These are phyloP conservation scores for Diarsia mendica DNA, from an alignment of 2,888 invertebrate species.

Conservation along the genomic window DNA sequence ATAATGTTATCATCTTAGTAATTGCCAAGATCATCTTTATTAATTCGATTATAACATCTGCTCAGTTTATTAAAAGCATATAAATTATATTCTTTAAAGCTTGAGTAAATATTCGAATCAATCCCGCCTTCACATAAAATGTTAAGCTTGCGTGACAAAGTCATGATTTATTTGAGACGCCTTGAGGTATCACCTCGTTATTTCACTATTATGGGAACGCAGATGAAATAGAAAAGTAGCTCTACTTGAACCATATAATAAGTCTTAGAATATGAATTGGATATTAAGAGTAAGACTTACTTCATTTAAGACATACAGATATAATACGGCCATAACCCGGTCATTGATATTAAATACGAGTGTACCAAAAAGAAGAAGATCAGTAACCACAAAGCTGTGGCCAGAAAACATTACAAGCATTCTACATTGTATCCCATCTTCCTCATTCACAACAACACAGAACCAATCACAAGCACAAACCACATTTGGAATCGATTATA, in stretches of 20 bases:
- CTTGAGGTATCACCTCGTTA: slow-evolving; percentile 44
- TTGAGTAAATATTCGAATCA: slow-evolving; percentile 33
- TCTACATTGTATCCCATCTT: slow-evolving; percentile 30
- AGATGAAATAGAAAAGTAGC: slow-evolving; percentile 32
- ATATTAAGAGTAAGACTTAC: neutral
- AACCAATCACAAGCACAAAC: slow-evolving; percentile 59
- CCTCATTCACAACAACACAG: slow-evolving; percentile 38
- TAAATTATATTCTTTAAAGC: slow-evolving; percentile 24
- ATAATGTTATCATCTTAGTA: slow-evolving; percentile 2
- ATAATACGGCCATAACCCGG: neutral
- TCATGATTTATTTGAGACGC: slow-evolving; percentile 49
- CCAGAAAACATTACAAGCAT: slow-evolving; percentile 15
- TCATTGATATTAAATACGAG: neutral
- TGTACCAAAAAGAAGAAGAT: neutral
- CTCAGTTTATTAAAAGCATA: slow-evolving; percentile 7
- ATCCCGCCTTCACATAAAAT: slow-evolving; percentile 25
- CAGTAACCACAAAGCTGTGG: slow-evolving; percentile 23
- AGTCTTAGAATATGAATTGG: neutral
- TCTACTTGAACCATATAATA: slow-evolving; percentile 16
- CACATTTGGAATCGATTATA: slow-evolving; percentile 64
- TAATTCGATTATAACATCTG: slow-evolving; percentile 9
- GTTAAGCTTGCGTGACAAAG: slow-evolving; percentile 17
- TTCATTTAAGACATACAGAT: neutral
- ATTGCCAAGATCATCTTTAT: slow-evolving; percentile 12
- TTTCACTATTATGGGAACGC: slow-evolving; percentile 36